Evolutionary conservation across 2,113 vertebrate genomes (phyloP).

Genomic region (Chionomys nivalis): DNA sequence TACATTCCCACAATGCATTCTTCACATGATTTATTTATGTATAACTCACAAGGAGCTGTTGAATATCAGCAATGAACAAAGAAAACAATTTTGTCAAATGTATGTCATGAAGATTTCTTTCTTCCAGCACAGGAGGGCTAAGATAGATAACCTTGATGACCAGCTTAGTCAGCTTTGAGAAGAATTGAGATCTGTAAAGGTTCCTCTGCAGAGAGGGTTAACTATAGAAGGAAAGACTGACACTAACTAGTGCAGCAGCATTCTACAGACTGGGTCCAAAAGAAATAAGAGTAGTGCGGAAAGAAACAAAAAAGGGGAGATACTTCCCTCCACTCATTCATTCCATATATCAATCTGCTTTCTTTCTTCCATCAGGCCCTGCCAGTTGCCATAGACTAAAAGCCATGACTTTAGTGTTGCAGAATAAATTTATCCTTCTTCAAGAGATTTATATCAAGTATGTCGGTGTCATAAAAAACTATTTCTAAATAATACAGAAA

Average conservation of each 20-base stretch:
- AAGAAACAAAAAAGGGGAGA: too few species aligned
- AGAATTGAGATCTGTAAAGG: not conserved
- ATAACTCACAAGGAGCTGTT: not conserved
- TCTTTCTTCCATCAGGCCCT: not conserved
- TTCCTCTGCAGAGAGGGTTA: too few species aligned
- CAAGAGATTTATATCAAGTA: not conserved
- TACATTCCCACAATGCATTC: not conserved
- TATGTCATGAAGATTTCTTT: not conserved
- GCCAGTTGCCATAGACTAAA: not conserved
- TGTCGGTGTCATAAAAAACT: not conserved
- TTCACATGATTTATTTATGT: not conserved
- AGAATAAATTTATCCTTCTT: not conserved
- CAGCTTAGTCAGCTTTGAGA: not conserved
- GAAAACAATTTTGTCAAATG: not conserved
- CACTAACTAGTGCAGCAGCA: not conserved
- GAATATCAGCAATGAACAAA: not conserved
- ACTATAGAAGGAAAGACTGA: too few species aligned
- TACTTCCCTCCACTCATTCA: too few species aligned
- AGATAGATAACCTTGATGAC: not conserved
- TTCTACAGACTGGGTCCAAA: not conserved
- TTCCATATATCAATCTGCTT: too few species aligned
- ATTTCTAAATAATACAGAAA: not conserved
- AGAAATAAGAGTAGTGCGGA: not conserved
- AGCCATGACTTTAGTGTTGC: not conserved
- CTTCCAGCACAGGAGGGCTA: not conserved